Percentiles rank a stretch among this genome's conserved stretches.
Conservation (phyloP, 2,113 vertebrate species). For the Penelope pileata region DNA sequence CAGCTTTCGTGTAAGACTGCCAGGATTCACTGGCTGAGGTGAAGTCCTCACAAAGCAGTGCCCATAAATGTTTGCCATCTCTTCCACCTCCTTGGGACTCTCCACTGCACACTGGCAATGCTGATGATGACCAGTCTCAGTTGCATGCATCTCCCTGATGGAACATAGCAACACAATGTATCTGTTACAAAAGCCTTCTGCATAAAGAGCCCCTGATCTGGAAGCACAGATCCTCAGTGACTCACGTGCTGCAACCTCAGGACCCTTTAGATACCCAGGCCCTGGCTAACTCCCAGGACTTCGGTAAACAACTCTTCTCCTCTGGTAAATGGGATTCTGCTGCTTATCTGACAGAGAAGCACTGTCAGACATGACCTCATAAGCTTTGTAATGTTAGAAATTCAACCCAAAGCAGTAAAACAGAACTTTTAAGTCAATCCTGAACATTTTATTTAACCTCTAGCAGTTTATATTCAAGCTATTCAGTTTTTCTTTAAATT, state of each 20-base stretch:
- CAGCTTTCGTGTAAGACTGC: neutral
- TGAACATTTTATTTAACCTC: neutral
- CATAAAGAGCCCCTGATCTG: neutral
- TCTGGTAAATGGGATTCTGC: neutral
- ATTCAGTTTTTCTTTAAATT: neutral
- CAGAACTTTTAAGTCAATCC: neutral
- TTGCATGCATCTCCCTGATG: fast-evolving
- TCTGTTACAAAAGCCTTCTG: neutral
- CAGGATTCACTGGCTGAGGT: neutral
- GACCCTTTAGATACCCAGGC: neutral
- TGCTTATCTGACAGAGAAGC: neutral
- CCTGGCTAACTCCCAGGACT: neutral
- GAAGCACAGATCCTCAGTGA: neutral
- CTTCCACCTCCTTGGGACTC: neutral
- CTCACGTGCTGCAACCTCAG: neutral
- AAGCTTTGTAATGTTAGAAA: neutral
- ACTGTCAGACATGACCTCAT: neutral
- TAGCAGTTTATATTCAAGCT: neutral
- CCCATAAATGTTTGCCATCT: neutral
- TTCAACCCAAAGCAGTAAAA: neutral
- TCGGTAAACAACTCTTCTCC: neutral
- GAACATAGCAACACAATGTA: neutral
- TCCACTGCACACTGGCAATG: neutral
- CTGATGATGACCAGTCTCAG: neutral
- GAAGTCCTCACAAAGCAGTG: neutral